Evolutionary conservation across 53 echinoderm and acorn worm genomes (phyloP).

Genomic region (Temnopleurus reevesii): DNA sequence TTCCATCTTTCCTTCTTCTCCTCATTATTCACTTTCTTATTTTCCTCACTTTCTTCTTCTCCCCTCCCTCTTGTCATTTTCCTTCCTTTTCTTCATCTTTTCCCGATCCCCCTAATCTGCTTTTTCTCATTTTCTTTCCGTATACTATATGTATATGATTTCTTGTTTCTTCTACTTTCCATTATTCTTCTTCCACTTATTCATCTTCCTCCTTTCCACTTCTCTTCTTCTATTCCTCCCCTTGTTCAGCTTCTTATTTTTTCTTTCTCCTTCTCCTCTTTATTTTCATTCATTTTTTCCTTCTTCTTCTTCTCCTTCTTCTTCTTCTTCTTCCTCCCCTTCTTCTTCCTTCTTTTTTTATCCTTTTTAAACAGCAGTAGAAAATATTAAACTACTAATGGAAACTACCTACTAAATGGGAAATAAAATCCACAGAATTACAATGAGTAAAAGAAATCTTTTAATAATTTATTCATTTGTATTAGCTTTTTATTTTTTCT

Average conservation of each 20-base stretch:
- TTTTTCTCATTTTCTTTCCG: not conserved
- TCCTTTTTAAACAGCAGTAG: too few species aligned
- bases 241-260: not conserved
- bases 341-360: too few species aligned
- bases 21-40: too few species aligned
- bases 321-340: too few species aligned
- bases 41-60: not conserved
- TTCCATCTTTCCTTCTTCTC: too few species aligned
- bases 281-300: not conserved
- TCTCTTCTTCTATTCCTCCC: not conserved
- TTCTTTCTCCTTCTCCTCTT: not conserved
- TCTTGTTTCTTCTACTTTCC: not conserved
- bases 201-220: not conserved
- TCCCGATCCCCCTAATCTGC: not conserved
- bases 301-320: too few species aligned
- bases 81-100: not conserved
- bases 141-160: not conserved
- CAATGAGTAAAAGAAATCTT: too few species aligned
- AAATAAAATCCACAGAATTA: too few species aligned
- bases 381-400: too few species aligned
- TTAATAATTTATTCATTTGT: too few species aligned
- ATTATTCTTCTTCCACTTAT: not conserved
- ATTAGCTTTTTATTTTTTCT: not conserved
- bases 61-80: not conserved
- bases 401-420: too few species aligned